Evolutionary conservation across 2,797 vertebrate genomes (phyloP).

Genomic region (Microchirus variegatus): DNA sequence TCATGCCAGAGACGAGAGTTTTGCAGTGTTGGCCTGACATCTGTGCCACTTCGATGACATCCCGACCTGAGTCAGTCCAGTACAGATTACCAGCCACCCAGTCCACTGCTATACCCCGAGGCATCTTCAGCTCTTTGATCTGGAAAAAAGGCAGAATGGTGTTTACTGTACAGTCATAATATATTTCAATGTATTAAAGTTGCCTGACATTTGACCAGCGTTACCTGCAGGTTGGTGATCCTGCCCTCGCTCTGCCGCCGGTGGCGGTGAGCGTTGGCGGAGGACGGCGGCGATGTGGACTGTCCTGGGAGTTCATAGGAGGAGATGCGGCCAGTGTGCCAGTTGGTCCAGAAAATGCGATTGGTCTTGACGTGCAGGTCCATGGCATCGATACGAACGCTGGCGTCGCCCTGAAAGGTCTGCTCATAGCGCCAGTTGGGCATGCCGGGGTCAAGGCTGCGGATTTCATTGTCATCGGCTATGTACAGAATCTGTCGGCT

Average conservation of each 20-base stretch:
- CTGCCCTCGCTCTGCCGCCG: slow-evolving; percentile 87
- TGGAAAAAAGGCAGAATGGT: slow-evolving; percentile 44
- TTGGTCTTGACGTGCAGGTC: slow-evolving; percentile 94
- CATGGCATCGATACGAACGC: slow-evolving; percentile 95
- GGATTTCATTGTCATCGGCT: slow-evolving; percentile 95
- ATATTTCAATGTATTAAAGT: not conserved
- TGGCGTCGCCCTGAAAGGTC: slow-evolving; percentile 92
- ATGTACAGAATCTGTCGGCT: slow-evolving; percentile 92
- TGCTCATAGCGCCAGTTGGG: slow-evolving; percentile 95
- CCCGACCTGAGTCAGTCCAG: slow-evolving; percentile 96
- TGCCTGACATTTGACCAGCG: not conserved
- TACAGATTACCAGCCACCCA: slow-evolving; percentile 98
- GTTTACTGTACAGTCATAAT: not conserved
- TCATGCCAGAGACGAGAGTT: slow-evolving; percentile 97
- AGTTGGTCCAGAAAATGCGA: slow-evolving; percentile 98
- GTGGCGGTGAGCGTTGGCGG: slow-evolving; percentile 85
- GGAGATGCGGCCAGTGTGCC: slow-evolving; percentile 95
- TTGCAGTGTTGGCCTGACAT: slow-evolving; percentile 95
- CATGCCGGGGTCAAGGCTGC: slow-evolving; percentile 92
- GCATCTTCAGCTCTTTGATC: slow-evolving; percentile 96
- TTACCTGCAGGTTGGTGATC: slow-evolving; percentile 90
- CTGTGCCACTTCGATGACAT: slow-evolving; percentile 96
- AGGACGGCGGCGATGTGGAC: slow-evolving; percentile 52
- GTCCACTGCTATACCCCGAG: slow-evolving; percentile 93
- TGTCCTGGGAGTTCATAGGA: slow-evolving; percentile 87